Evolutionary conservation across 2,113 vertebrate species (phyloP).

Genomic region (Penelope pileata): DNA sequence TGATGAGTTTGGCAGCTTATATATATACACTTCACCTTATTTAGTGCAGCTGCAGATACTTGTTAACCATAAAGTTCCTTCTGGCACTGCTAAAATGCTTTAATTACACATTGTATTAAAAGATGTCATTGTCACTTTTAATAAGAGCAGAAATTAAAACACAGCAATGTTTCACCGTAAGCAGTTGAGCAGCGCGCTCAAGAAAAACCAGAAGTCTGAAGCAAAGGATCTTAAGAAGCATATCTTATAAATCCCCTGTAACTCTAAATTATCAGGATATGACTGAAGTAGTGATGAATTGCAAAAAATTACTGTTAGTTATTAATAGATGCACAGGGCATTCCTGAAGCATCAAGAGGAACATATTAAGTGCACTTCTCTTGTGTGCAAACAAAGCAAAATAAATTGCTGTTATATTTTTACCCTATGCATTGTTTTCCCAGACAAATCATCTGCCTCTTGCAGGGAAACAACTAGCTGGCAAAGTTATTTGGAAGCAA

Average conservation of each 20-base stretch:
- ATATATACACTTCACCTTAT: neutral
- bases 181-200: neutral
- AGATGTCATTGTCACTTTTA: neutral
- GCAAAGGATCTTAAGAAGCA: neutral
- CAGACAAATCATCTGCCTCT: neutral
- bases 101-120: neutral
- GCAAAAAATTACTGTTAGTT: neutral
- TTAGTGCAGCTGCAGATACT: neutral
- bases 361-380: neutral
- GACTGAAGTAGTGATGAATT: neutral
- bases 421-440: neutral
- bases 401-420: neutral
- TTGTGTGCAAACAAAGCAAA: constrained; percentile 7
- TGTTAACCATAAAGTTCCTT: accelerated
- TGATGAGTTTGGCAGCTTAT: neutral
- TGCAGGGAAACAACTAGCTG: neutral
- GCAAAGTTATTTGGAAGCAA: neutral
- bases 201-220: neutral
- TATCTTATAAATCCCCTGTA: neutral
- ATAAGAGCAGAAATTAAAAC: neutral
- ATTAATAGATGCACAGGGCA: neutral
- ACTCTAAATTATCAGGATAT: neutral
- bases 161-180: neutral
- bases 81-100: neutral
- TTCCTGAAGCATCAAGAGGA: neutral